Base-by-base conservation (phyloP, 2,113 vertebrate genomes). In the Uria aalge region DNA sequence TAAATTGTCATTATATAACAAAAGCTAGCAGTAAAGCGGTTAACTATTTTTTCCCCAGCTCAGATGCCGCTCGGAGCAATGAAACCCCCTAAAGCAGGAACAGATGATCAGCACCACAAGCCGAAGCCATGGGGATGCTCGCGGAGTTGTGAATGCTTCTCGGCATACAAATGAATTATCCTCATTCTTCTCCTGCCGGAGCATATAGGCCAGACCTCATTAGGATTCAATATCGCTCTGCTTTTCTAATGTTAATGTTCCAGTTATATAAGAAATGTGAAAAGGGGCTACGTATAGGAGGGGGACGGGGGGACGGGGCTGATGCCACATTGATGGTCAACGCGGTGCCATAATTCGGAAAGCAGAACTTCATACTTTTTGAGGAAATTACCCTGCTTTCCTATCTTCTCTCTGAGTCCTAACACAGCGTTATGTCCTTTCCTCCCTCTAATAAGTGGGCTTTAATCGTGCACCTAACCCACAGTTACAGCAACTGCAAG, bases 101-200 rank as follows among this genome's bases (percentile, higher is more conserved):
- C 99, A 99, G 99, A 99, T 98, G 99, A 99, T 98, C 98, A 97
- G 98, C 98, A 98, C 98, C 98, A 93, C 95, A 98, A 98, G 98
- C 98, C 81, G 96, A 97, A 98, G 98, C 98, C 98, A 98, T 96
- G 32, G 99, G 99, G 98, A 98, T 98, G 97, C 86, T 97, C 91
- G 57, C 52, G 98, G 98, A 98, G 98, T 96, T 97, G 97, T 7
- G 95, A 97, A 98, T 64, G 98, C 98, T 98, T 98, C 90, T 71
- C 92, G 27, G 99, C 98, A 99, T 99, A 99, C 99, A 98, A 99
- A 99, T 99, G 99, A 99, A 98, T 98, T 95, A 97, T 96, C 96
- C 97, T 97, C 97, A 97, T 98, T 98, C 98, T 98, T 98, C 96
- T 97, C 92, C 97, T 94, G 94, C 88, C 27, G 21, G 78, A 98